These are phyloP conservation scores for Crotalus horridus DNA, from an alignment of 2,113 vertebrate genomes.

Conservation along the genomic window DNA sequence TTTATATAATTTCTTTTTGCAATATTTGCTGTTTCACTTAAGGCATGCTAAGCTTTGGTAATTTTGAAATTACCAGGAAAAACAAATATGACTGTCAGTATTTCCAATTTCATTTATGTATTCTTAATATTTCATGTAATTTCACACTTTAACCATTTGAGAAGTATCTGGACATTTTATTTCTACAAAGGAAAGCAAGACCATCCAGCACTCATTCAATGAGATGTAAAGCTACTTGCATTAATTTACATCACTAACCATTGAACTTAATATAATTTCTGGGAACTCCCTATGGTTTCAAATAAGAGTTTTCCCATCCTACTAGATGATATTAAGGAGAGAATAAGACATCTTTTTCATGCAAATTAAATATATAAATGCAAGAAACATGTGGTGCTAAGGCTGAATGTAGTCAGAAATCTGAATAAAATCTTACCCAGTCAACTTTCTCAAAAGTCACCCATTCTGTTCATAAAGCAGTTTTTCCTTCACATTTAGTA, in stretches of 20 bases:
- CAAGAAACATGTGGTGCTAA: background rate
- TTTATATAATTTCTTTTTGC: background rate
- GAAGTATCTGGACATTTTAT: background rate
- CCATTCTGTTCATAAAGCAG: background rate
- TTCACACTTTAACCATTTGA: background rate
- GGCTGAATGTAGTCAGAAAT: background rate
- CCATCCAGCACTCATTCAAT: background rate
- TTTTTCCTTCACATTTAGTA: background rate
- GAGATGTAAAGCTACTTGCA: background rate
- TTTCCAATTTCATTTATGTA: background rate
- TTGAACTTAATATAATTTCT: background rate
- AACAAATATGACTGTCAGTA: no score
- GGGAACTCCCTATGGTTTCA: background rate
- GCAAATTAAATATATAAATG: background rate
- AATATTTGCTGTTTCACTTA: background rate
- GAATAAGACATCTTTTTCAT: background rate
- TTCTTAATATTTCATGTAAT: background rate
- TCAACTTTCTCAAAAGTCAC: background rate
- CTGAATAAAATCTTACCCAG: background rate
- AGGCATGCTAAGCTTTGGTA: background rate
- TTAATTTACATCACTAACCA: background rate
- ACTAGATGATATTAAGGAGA: background rate
- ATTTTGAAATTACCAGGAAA: background rate
- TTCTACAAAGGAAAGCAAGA: background rate
- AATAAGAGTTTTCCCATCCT: background rate